These are phyloP conservation scores for Spodoptera picta DNA, from an alignment of 2,888 invertebrate genomes.

Conservation along the genomic window DNA sequence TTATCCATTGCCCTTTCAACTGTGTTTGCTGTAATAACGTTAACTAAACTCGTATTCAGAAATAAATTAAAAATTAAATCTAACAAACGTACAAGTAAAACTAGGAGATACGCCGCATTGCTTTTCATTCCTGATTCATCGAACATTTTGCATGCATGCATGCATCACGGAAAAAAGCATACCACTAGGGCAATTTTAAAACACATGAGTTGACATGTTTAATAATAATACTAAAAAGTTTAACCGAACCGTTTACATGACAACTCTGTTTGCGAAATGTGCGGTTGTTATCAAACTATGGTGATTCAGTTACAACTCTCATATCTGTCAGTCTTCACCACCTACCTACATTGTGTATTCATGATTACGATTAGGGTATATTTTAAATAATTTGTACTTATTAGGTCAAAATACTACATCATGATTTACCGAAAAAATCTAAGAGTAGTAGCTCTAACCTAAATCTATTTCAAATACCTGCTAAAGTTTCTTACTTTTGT, in stretches of 20 bases:
- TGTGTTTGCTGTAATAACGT: constrained; percentile 4
- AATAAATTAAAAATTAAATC: constrained; percentile 35
- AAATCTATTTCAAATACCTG: constrained; percentile 14
- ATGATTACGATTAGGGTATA: constrained; percentile 14
- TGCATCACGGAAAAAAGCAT: too few relatives aligned
- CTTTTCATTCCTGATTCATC: constrained; percentile 6
- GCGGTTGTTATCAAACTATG: constrained; percentile 1
- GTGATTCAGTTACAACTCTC: constrained; percentile 10
- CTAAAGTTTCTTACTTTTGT: constrained; percentile 9
- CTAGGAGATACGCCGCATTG: background rate
- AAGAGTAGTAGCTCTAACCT: constrained; percentile 46
- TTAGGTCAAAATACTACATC: constrained; percentile 44
- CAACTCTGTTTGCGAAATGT: background rate
- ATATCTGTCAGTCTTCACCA: constrained; percentile 20
- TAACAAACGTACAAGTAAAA: constrained; percentile 13
- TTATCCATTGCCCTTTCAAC: constrained; percentile 35
- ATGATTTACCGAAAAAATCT: constrained; percentile 49
- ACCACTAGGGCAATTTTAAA: background rate
- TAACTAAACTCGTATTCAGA: constrained; percentile 11
- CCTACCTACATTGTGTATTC: constrained; percentile 20
- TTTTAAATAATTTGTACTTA: constrained; percentile 54
- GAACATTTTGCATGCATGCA: too few relatives aligned
- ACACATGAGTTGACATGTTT: constrained; percentile 12
- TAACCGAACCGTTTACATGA: too few relatives aligned
- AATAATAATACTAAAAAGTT: constrained; percentile 5